Percentiles rank a stretch among this genome's conserved stretches.
These are phyloP conservation scores for Onychorhynchus coronatus DNA, from an alignment of 2,113 vertebrate species.

Conservation along the genomic window DNA sequence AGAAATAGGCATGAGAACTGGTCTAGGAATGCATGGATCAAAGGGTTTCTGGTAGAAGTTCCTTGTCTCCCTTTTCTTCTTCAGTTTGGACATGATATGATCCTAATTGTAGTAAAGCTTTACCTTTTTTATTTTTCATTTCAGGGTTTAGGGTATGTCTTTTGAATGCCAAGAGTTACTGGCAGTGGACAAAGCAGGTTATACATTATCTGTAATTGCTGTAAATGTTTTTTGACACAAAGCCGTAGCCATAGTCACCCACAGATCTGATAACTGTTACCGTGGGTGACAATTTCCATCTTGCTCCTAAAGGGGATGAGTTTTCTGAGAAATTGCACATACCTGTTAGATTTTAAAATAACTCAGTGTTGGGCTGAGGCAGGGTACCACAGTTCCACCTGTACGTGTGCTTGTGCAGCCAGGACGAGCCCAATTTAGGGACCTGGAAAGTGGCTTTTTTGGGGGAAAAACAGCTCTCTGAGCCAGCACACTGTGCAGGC, in stretches of 20 bases:
- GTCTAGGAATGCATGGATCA: neutral
- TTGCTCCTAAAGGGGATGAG: neutral
- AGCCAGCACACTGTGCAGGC: neutral
- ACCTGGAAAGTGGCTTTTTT: neutral
- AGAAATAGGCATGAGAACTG: neutral
- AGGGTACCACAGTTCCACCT: neutral
- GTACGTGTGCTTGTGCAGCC: neutral
- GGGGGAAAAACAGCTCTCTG: neutral
- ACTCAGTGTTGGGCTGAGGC: neutral
- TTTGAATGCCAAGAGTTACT: neutral
- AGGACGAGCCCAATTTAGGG: neutral
- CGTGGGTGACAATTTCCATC: neutral
- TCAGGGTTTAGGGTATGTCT: neutral
- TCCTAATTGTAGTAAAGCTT: neutral
- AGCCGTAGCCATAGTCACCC: neutral
- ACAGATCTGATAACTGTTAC: constrained; percentile 33
- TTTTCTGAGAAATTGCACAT: neutral
- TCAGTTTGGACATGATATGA: neutral
- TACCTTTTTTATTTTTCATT: neutral
- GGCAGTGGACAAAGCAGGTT: neutral
- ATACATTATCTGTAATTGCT: neutral
- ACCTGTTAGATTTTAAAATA: neutral
- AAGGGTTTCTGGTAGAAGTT: neutral
- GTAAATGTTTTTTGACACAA: neutral
- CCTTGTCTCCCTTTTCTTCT: neutral